Evolutionary conservation across 2,888 invertebrate genomes (phyloP).

Genomic region (Hydriomena furcata): DNA sequence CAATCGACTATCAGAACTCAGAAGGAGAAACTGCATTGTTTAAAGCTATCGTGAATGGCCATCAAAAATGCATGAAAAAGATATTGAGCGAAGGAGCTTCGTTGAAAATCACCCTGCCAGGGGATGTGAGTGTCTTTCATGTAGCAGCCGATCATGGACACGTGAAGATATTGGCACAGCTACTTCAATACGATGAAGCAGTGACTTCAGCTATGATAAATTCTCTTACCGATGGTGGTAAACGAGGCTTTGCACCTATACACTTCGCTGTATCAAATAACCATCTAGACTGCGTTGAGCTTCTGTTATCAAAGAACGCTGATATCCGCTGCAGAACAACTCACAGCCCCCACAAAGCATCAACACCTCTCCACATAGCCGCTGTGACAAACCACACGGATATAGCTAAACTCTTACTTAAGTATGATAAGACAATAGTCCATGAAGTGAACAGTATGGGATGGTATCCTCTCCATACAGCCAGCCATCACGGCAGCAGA

Average conservation of each 20-base stretch:
- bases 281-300: slow-evolving; percentile 66
- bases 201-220: slow-evolving; percentile 58
- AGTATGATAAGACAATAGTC: slow-evolving; percentile 65
- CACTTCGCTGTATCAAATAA: slow-evolving; percentile 83
- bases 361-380: slow-evolving; percentile 77
- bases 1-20: slow-evolving; percentile 72
- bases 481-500: slow-evolving; percentile 83
- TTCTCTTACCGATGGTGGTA: slow-evolving; percentile 59
- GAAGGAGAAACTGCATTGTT: slow-evolving; percentile 77
- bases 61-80: slow-evolving; percentile 67
- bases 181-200: slow-evolving; percentile 72
- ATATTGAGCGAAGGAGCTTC: slow-evolving; percentile 76
- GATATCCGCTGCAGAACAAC: slow-evolving; percentile 72
- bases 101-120: slow-evolving; percentile 65
- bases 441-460: slow-evolving; percentile 68
- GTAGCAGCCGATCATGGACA: slow-evolving; percentile 83
- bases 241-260: slow-evolving; percentile 75
- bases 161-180: slow-evolving; percentile 75
- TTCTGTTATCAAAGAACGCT: slow-evolving; percentile 70
- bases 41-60: slow-evolving; percentile 69
- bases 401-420: slow-evolving; percentile 63
- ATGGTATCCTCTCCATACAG: slow-evolving; percentile 67
- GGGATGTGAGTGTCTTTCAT: slow-evolving; percentile 83
- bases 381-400: slow-evolving; percentile 65
- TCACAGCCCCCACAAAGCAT: slow-evolving; percentile 62